These are phyloP conservation scores for Akabosia matsudoensis DNA, from an alignment of 1,140 invertebrate species.

Conservation along the genomic window DNA sequence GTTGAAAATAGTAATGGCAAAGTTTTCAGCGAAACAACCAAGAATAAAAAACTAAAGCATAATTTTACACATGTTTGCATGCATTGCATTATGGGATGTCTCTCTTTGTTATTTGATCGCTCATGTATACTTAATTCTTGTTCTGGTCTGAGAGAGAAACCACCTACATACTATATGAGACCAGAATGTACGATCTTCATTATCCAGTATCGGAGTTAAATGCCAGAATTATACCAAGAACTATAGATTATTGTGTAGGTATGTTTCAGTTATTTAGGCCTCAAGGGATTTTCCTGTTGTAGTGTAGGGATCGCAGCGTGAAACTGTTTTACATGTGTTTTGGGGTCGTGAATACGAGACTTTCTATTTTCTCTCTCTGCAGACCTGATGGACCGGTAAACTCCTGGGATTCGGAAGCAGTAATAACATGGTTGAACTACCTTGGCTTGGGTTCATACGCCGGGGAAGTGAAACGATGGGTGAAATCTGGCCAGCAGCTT, in stretches of 20 bases:
- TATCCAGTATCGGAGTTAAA: no score
- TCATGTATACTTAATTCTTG: neutral
- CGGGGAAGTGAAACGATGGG: conserved; percentile 73
- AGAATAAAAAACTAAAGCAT: conserved; percentile 32
- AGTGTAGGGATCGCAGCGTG: no score
- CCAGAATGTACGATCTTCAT: no score
- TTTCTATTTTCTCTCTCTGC: conserved; percentile 4
- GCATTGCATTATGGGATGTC: neutral
- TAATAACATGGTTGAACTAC: conserved; percentile 82
- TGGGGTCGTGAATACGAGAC: neutral
- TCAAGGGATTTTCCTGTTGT: no score
- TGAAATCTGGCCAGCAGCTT: conserved; percentile 75
- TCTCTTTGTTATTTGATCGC: neutral
- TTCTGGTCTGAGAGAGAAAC: neutral
- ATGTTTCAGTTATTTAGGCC: neutral
- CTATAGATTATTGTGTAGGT: no score
- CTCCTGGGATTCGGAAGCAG: conserved; percentile 78
- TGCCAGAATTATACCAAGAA: no score
- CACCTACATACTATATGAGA: no score
- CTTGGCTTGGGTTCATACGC: conserved; percentile 82
- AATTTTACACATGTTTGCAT: neutral
- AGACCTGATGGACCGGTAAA: conserved; percentile 62
- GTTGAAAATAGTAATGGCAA: neutral
- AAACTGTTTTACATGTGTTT: neutral
- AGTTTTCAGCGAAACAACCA: neutral